Evolutionary conservation across 2,888 invertebrate species (phyloP).

Genomic region (Lepidocyrtoides sp.): DNA sequence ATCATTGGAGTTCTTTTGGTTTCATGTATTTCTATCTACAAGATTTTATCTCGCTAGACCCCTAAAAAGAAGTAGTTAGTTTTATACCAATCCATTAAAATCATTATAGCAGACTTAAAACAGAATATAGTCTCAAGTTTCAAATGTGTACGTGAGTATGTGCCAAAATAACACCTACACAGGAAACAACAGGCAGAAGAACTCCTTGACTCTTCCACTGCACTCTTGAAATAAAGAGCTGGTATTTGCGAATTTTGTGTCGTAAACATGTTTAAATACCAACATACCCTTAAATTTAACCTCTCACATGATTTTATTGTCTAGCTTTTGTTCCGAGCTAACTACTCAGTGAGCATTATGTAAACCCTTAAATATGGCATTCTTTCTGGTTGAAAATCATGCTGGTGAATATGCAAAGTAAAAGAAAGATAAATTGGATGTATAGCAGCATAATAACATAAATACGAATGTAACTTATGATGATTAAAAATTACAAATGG

Average conservation of each 20-base stretch:
- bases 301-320: constrained; percentile 20
- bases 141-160: constrained; percentile 48
- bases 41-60: neutral
- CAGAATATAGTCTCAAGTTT: constrained; percentile 20
- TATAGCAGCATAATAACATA: too few relatives aligned
- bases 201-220: constrained; percentile 50
- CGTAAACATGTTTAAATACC: constrained; percentile 38
- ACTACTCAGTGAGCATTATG: neutral
- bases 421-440: too few relatives aligned
- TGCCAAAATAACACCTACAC: constrained; percentile 79
- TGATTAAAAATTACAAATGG: too few relatives aligned
- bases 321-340: neutral
- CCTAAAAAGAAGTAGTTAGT: neutral
- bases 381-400: too few relatives aligned
- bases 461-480: too few relatives aligned
- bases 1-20: too few relatives aligned
- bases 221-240: constrained; percentile 25
- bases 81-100: neutral
- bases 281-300: constrained; percentile 4
- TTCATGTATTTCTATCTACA: too few relatives aligned
- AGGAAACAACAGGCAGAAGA: constrained; percentile 48
- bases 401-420: too few relatives aligned
- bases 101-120: neutral
- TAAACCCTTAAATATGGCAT: too few relatives aligned
- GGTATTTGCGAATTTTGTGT: constrained; percentile 8